Percentiles rank a stretch among this genome's conserved stretches.
Conservation (phyloP, 2,113 vertebrate species). For the Platichthys stellatus region DNA sequence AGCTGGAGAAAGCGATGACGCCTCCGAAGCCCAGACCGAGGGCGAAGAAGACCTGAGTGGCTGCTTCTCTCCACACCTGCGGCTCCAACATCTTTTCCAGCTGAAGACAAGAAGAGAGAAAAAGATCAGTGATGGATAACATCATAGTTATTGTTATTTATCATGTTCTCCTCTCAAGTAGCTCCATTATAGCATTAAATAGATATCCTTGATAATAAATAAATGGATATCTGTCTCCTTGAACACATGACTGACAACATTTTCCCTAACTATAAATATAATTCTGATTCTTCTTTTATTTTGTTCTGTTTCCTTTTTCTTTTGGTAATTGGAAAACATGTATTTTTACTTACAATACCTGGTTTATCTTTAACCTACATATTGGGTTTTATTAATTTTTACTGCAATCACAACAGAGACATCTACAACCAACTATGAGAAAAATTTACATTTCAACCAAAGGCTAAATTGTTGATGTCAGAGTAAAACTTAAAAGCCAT, state of each 20-base stretch:
- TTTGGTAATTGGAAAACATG: too few species aligned
- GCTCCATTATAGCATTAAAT: background rate
- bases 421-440: too few species aligned
- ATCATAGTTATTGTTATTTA: background rate
- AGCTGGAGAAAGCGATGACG: slow-evolving; percentile 98
- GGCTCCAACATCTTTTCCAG: slow-evolving; percentile 98
- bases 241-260: too few species aligned
- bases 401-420: background rate
- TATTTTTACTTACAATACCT: too few species aligned
- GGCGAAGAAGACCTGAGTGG: slow-evolving; percentile 97
- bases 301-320: too few species aligned
- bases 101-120: slow-evolving; percentile 69
- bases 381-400: background rate
- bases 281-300: too few species aligned
- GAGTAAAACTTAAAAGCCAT: background rate
- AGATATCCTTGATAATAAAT: background rate
- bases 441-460: too few species aligned
- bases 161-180: background rate
- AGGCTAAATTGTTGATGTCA: background rate
- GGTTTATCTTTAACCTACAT: too few species aligned
- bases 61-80: slow-evolving; percentile 97
- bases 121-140: background rate
- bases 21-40: slow-evolving; percentile 96
- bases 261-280: too few species aligned
- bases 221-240: background rate